Evolutionary conservation across 2,888 invertebrate genomes (phyloP).

Genomic region (Mongoloraphidia duomilia): DNA sequence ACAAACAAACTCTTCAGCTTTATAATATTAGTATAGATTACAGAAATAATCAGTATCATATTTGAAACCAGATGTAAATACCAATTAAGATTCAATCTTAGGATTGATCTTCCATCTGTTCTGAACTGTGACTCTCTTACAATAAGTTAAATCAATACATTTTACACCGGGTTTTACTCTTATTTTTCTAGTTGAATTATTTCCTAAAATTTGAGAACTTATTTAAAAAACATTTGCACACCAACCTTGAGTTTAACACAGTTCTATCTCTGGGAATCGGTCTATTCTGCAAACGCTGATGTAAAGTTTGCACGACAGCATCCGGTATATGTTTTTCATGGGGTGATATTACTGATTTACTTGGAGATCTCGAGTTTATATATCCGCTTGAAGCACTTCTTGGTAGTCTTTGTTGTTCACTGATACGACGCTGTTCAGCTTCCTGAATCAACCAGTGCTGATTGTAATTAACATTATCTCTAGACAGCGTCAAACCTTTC

Average conservation of each 20-base stretch:
- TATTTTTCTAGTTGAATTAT: no score
- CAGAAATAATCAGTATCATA: no score
- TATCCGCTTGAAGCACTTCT: constrained; percentile 26
- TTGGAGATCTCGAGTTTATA: constrained; percentile 24
- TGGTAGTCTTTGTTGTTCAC: constrained; percentile 35
- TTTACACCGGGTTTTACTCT: no score
- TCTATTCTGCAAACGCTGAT: constrained; percentile 52
- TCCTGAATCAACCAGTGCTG: constrained; percentile 92
- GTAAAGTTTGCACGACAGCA: constrained; percentile 51
- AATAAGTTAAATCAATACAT: no score
- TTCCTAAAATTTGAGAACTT: constrained; percentile 1
- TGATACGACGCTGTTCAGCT: constrained; percentile 70
- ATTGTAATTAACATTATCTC: constrained; percentile 47
- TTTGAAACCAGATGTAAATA: no score
- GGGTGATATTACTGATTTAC: constrained; percentile 11
- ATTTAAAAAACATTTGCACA: constrained; percentile 1
- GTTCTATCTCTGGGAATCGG: constrained; percentile 26
- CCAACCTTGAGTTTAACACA: constrained; percentile 29
- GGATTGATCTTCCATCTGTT: no score
- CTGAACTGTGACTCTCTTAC: no score
- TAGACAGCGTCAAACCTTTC: constrained; percentile 35
- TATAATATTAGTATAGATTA: no score
- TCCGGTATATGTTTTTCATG: constrained; percentile 53
- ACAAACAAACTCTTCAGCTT: no score
- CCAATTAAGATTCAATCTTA: no score